Base-by-base conservation (phyloP, 2,113 vertebrate genomes). In the Ascaphus truei region DNA sequence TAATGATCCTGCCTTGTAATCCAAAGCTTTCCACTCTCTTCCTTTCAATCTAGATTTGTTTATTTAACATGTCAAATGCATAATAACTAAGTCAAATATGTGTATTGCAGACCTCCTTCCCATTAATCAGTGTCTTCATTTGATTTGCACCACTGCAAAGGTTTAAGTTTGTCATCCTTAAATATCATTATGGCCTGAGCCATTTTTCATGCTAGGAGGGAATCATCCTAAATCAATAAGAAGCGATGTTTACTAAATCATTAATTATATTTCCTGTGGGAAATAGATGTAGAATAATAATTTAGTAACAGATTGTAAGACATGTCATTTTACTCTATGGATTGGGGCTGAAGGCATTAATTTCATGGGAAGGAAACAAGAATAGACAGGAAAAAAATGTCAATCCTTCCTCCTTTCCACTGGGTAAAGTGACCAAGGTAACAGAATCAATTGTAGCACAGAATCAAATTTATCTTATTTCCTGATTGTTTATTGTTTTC, bases 201-300 rank as follows among this genome's bases (percentile, higher is more conserved):
- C 31, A 67, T 61, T 62, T 20, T 78, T 83, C 62, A 47, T 15
- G 65, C 77, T 72, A 78, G 63, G 76, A 86, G 79, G 73, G 72
- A 72, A 74, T 51, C 77, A 18, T 3, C 33, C 31, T 39, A 62
- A 79, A 81, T 83, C 76, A 74, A 80, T 82, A 78, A 65, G 25
- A 69, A 83, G 66, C 11, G 37, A 51, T 59, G 74, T 79, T 77
- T 81, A 76, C 47, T 77, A 81, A 82, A 83, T 77, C 85, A 80
- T 79, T 77, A 80, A 80, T 77, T 80, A 68, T 73, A 68, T 76
- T 81, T 86, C 72, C 77, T 68, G 74, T 57, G 65, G 59, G 80
- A 82, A 79, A 57, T 57, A 30, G 77, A 64, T 80, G 23, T 34
- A 27, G 34, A 45, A 57, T 72, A 45, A 57, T 72, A 81, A 83